Conservation (phyloP, 2,797 vertebrate genomes). For the Sebastes hubbsi region DNA sequence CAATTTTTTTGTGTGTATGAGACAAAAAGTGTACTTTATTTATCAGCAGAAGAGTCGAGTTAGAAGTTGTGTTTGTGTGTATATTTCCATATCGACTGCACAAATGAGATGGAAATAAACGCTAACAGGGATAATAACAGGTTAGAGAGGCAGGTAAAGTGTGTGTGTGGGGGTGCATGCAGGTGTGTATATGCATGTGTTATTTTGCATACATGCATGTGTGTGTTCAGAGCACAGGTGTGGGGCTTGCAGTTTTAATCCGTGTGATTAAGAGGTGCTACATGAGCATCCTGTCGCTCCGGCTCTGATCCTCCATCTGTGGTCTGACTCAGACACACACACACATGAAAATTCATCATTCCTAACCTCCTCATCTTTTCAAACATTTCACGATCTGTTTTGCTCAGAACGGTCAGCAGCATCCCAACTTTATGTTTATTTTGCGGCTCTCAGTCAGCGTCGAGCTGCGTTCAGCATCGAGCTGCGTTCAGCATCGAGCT, state of each 20-base stretch:
- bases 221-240: constrained; percentile 60
- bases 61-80: not conserved
- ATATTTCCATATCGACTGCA: not conserved
- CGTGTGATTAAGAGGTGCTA: constrained; percentile 78
- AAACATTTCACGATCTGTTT: not conserved
- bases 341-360: constrained; percentile 55
- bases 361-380: constrained; percentile 22
- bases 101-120: not conserved
- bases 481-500: fast-evolving
- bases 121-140: not conserved
- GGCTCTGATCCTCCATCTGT: constrained; percentile 77
- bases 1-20: no score
- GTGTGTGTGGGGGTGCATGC: not conserved
- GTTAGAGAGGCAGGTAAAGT: constrained; percentile 12
- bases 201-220: not conserved
- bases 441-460: not conserved
- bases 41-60: not conserved
- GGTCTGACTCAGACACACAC: constrained; percentile 72
- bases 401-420: not conserved
- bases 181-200: not conserved
- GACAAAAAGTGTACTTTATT: not conserved
- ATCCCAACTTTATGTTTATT: not conserved
- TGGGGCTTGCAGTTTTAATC: constrained; percentile 67
- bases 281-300: constrained; percentile 75
- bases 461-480: not conserved